Percentiles rank a stretch among this genome's conserved stretches.
Evolutionary conservation across 2,113 vertebrate genomes (phyloP).

Genomic region (Sinocyclocheilus grahami): DNA sequence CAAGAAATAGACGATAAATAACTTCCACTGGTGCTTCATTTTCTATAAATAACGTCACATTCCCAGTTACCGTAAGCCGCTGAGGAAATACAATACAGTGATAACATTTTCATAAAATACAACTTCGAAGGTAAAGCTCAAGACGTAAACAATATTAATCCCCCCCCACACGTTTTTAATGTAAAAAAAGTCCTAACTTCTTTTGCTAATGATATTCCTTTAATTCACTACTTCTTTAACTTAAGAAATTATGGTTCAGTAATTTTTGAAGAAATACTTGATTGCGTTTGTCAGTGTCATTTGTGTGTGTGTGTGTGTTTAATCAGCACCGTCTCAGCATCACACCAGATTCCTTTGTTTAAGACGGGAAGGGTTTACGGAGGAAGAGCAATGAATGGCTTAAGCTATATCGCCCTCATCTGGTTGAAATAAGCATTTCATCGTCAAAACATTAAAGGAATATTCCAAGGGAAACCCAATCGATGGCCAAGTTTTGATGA

Average conservation of each 20-base stretch:
- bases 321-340: neutral
- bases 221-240: neutral
- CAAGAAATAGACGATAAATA: neutral
- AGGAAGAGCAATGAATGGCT: neutral
- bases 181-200: neutral
- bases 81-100: too few species aligned
- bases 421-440: slow-evolving; percentile 44
- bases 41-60: neutral
- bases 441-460: neutral
- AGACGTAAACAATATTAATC: neutral
- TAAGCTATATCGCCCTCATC: slow-evolving; percentile 59
- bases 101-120: too few species aligned
- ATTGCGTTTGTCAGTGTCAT: neutral
- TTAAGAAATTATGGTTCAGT: neutral
- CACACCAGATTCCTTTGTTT: slow-evolving; percentile 60
- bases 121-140: neutral
- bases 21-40: neutral
- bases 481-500: neutral
- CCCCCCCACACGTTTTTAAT: too few species aligned
- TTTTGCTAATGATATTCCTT: neutral
- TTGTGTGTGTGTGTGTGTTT: neutral
- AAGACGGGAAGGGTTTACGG: slow-evolving; percentile 30
- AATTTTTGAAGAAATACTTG: neutral
- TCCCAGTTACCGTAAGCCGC: neutral
- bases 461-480: neutral